These are phyloP conservation scores for Eclectus roratus DNA, from an alignment of 2,113 vertebrate species.

Conservation along the genomic window DNA sequence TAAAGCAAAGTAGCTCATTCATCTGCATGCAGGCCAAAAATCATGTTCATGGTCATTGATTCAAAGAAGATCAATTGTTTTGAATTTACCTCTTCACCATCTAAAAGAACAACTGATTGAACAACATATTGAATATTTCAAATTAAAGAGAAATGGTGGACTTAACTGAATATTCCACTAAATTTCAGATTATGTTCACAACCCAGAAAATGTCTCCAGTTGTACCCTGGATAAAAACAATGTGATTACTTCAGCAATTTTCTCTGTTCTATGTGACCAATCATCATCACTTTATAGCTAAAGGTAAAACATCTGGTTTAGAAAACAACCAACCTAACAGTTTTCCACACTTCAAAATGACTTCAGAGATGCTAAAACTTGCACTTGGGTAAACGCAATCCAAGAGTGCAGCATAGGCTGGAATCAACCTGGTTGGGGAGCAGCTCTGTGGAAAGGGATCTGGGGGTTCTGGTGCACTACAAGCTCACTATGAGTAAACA, in stretches of 20 bases:
- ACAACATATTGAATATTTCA: neutral
- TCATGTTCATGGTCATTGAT: neutral
- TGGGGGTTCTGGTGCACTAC: neutral
- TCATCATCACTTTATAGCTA: neutral
- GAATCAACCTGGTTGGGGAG: neutral
- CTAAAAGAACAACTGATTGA: neutral
- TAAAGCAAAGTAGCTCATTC: neutral
- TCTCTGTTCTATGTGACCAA: neutral
- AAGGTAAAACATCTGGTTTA: neutral
- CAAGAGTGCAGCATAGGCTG: neutral
- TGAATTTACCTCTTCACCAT: neutral
- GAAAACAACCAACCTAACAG: neutral
- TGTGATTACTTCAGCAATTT: neutral
- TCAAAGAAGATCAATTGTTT: neutral
- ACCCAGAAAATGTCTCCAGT: neutral
- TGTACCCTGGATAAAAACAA: neutral
- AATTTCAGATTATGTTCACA: neutral
- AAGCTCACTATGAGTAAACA: neutral
- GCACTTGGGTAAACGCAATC: neutral
- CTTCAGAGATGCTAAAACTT: neutral
- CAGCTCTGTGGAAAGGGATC: neutral
- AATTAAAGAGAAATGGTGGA: neutral
- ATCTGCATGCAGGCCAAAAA: neutral
- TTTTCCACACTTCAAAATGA: neutral
- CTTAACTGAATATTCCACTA: neutral